phyloP scores from a whole-genome alignment of 2,888 invertebrate species.

The Chymomyza caudatula region DNA sequence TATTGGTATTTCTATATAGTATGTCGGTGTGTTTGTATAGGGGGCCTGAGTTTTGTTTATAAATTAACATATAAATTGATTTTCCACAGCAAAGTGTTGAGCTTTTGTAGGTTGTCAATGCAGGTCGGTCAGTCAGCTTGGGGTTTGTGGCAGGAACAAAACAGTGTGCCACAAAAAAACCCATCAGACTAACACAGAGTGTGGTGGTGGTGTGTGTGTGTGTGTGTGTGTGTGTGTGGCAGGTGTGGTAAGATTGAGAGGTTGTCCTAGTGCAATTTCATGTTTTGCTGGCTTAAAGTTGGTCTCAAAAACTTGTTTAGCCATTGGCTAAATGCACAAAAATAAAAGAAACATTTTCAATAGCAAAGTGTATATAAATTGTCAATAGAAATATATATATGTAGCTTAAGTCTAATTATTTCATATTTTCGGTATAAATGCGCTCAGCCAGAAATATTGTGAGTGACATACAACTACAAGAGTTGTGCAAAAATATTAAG shows the following conservation, averaged over 20 bases:
- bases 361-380: background rate
- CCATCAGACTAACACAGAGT: background rate
- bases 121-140: background rate
- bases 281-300: background rate
- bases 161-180: background rate
- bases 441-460: background rate
- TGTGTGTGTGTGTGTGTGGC: too few species aligned
- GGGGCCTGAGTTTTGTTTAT: conserved; percentile 40
- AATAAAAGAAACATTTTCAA: background rate
- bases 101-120: conserved; percentile 43
- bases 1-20: background rate
- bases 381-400: background rate
- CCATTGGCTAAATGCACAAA: background rate
- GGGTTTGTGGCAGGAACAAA: background rate
- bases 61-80: conserved; percentile 73
- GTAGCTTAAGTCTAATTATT: background rate
- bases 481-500: background rate
- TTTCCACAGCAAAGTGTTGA: conserved; percentile 58
- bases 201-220: too few species aligned
- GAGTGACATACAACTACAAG: background rate
- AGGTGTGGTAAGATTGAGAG: background rate
- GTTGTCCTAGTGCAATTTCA: background rate
- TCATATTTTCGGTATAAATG: background rate
- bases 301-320: background rate
- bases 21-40: conserved; percentile 29